Evolutionary conservation across 2,113 vertebrate genomes (phyloP).

Genomic region (Ancistrus triradiatus): DNA sequence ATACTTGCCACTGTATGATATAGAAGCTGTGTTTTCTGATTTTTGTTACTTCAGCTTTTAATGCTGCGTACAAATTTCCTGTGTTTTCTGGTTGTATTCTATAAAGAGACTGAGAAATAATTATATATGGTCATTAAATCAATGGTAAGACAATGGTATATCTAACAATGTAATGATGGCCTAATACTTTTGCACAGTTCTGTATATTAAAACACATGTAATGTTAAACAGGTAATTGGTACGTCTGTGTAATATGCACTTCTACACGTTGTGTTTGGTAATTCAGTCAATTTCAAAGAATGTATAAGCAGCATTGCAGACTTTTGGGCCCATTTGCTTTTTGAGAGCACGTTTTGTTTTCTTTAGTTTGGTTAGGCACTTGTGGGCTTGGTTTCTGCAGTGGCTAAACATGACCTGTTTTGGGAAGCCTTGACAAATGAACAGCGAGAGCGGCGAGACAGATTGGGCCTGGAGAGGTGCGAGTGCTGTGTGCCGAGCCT

Average conservation of each 20-base stretch:
- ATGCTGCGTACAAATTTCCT: too few species aligned
- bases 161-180: neutral
- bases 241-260: too few species aligned
- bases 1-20: too few species aligned
- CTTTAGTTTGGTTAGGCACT: constrained; percentile 10
- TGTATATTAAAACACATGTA: neutral
- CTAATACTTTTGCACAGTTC: too few species aligned
- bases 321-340: neutral
- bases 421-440: constrained; percentile 28
- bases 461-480: constrained; percentile 17
- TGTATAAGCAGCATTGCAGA: neutral
- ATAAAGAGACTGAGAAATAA: too few species aligned
- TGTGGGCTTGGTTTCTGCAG: constrained; percentile 20
- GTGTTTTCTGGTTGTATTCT: too few species aligned
- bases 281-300: neutral
- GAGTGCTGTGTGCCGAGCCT: constrained; percentile 12
- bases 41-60: too few species aligned
- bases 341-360: constrained; percentile 10
- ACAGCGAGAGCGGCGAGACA: constrained; percentile 22
- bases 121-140: too few species aligned
- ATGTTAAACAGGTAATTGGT: too few species aligned
- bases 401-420: constrained; percentile 20
- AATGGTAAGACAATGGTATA: too few species aligned
- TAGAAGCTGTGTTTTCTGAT: too few species aligned
- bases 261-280: constrained; percentile 6